These are phyloP conservation scores for Tryphoninae sp. DNA, from an alignment of 2,888 invertebrate species.

Conservation along the genomic window DNA sequence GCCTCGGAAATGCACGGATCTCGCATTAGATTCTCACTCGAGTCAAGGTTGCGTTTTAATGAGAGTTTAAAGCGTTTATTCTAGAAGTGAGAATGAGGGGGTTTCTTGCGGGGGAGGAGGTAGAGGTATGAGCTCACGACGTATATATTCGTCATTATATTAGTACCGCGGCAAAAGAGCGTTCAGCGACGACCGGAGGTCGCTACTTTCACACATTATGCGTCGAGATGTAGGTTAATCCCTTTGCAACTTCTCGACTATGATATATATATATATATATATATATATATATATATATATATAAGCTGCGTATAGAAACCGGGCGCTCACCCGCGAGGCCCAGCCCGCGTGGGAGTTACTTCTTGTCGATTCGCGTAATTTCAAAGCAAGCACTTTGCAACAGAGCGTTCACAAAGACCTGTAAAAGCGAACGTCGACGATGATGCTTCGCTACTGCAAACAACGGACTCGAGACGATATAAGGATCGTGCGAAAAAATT, in stretches of 20 bases:
- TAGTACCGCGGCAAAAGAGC: constrained; percentile 55
- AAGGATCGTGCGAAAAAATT: constrained; percentile 48
- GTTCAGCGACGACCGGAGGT: constrained; percentile 60
- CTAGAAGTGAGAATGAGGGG: constrained; percentile 30
- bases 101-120: neutral
- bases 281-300: constrained; percentile 4
- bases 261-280: neutral
- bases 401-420: constrained; percentile 11
- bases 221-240: constrained; percentile 69
- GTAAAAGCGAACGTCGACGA: neutral
- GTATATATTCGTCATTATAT: constrained; percentile 50
- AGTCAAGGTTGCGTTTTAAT: constrained; percentile 67
- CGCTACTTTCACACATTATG: constrained; percentile 68
- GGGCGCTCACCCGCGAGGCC: constrained; percentile 54
- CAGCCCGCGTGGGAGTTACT: constrained; percentile 60
- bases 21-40: constrained; percentile 60
- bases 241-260: constrained; percentile 56
- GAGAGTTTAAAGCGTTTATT: constrained; percentile 64
- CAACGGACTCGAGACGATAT: constrained; percentile 22
- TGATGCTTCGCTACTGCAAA: neutral
- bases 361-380: constrained; percentile 62
- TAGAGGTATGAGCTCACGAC: constrained; percentile 32
- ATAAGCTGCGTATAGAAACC: constrained; percentile 21
- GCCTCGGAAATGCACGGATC: constrained; percentile 41
- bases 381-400: constrained; percentile 44